A percentile compares a stretch with the other conserved stretches of the same genome.
Conservation (phyloP, 1,140 invertebrate species). For the Drosophila pseudoobscura region DNA sequence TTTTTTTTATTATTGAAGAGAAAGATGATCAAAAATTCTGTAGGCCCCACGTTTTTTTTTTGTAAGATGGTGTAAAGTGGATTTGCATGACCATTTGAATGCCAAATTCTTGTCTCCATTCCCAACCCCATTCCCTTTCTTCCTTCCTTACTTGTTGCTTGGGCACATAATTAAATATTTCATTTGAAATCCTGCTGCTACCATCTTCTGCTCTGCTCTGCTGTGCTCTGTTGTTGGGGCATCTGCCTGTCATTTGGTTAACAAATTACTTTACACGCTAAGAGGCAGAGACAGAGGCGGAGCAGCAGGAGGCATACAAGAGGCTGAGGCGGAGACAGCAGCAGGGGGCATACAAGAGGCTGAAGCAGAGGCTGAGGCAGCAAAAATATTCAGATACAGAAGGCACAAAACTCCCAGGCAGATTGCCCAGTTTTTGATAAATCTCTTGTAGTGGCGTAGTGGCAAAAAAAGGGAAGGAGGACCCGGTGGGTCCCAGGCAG, state of each 20-base stretch:
- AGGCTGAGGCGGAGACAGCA: too few species aligned
- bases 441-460: constrained; percentile 17
- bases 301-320: too few species aligned
- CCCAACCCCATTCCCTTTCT: too few species aligned
- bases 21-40: constrained; percentile 34
- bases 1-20: not conserved
- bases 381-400: constrained; percentile 14
- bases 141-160: constrained; percentile 42
- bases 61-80: constrained; percentile 50
- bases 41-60: constrained; percentile 22
- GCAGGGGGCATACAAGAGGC: too few species aligned
- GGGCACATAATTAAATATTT: constrained; percentile 57
- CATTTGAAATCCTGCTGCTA: constrained; percentile 41
- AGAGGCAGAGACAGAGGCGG: too few species aligned
- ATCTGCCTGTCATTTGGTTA: constrained; percentile 55
- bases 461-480: constrained; percentile 12
- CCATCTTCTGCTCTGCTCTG: not conserved
- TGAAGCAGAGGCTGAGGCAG: not conserved
- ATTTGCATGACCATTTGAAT: constrained; percentile 43
- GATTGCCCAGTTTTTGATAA: constrained; percentile 72
- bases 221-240: not conserved
- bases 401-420: constrained; percentile 48
- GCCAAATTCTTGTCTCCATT: too few species aligned
- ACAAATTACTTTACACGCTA: constrained; percentile 61
- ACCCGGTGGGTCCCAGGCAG: constrained; percentile 30